Evolutionary conservation across 1,140 invertebrate species (phyloP), one percentile per base, ranked within the genome.

Genomic region (Heliconius melpomene): DNA sequence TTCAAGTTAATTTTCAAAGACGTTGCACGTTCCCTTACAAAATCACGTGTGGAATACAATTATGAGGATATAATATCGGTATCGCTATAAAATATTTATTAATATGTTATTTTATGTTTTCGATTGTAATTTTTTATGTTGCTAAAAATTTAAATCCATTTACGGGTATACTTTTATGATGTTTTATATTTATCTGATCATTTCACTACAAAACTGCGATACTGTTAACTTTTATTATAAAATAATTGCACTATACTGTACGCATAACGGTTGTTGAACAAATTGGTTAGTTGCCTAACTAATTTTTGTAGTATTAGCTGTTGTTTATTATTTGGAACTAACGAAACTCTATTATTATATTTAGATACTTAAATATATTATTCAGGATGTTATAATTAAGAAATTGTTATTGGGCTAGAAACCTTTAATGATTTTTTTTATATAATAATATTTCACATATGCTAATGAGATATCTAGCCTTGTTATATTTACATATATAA

Each of bases 241-340:
- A 75, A 75, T 75, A 40, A 75, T 75, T 66, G 36, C 54, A 75
- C 20, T 75, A 75, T 46, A 38, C 54, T 38, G 54, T 66, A 60
- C 54, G 54, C 32, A 60, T 75, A 23, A 60, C 74, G 74, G 74
- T 66, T 36, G 18, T 29, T 75, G 54, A 66, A 66, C 54, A 66
- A 66, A 66, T 75, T 75, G 50, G 74, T 32, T 75, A 57, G 50
- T 38, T 54, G 60, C 26, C 11, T 66, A 66, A 66, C 60, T 29
- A 66, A 66, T 26, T 66, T 66, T 66, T 66, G n/a, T 60, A 60
- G 54, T 23, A 60, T 60, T 60, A 60, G 54, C 20, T 9, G 60
- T 66, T 66, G 26, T 16, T 23, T 57, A 23, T 66, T 66, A 23
- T 26, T 60, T 23, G 2, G 2, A 13, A 9, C 1, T 66, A 26